Evolutionary conservation across 37 sponge, comb jelly and placozoan species (phyloP).

Genomic region (Aplysina aerophoba): DNA sequence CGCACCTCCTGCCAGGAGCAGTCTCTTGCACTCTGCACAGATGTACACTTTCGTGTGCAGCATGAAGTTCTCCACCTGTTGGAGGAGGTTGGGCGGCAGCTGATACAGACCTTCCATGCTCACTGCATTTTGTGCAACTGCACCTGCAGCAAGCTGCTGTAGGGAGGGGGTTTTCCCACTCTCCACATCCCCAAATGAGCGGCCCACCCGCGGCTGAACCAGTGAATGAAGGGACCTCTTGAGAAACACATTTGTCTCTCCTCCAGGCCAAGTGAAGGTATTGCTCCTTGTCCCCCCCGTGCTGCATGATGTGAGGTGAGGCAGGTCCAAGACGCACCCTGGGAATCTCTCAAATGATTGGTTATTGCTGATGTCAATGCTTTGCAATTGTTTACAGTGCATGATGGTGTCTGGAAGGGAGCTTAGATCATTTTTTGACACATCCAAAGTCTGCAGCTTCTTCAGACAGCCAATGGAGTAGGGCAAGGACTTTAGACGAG

Average conservation of each 20-base stretch:
- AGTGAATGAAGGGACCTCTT: too few relatives aligned
- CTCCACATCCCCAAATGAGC: too few relatives aligned
- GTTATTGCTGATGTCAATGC: constrained; percentile 9
- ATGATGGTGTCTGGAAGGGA: constrained; percentile 65
- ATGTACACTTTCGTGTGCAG: background rate
- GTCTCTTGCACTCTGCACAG: background rate
- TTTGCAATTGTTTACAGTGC: constrained; percentile 70
- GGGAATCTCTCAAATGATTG: background rate
- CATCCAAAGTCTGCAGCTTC: constrained; percentile 57
- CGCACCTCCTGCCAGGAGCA: background rate
- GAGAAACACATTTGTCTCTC: too few relatives aligned
- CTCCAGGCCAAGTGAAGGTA: background rate
- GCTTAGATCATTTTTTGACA: constrained; percentile 46
- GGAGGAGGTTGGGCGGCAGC: background rate
- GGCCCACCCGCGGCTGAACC: too few relatives aligned
- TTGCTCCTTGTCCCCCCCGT: background rate
- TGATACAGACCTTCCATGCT: background rate
- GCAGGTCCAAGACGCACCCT: constrained; percentile 8
- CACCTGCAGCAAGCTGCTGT: background rate
- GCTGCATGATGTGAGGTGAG: background rate
- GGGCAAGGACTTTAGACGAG: constrained; percentile 45
- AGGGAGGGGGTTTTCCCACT: background rate
- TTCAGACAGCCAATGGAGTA: constrained; percentile 63
- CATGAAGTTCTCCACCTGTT: background rate
- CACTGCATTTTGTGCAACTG: background rate